A percentile compares a stretch with the other conserved stretches of the same genome.
Conservation (phyloP, 2,888 invertebrate genomes). For the Itoplectis maculator region DNA sequence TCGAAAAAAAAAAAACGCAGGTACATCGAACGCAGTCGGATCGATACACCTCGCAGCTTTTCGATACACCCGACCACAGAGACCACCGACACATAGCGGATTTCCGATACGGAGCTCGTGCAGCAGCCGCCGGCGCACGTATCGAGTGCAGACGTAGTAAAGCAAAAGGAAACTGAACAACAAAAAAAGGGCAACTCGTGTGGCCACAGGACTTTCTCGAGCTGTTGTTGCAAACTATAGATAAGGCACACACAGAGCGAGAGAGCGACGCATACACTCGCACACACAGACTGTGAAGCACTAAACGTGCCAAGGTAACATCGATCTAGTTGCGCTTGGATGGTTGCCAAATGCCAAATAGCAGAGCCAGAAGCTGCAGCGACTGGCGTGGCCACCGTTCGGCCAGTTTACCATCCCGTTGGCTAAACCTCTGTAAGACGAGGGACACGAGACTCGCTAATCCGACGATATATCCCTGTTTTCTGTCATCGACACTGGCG, state of each 20-base stretch:
- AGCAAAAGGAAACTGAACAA: background rate
- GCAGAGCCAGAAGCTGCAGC: slow-evolving; percentile 63
- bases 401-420: slow-evolving; percentile 27
- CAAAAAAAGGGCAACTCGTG: slow-evolving; percentile 40
- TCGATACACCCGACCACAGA: background rate
- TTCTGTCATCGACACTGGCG: slow-evolving; percentile 52
- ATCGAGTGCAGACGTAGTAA: slow-evolving; percentile 31
- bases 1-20: background rate
- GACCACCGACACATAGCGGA: background rate
- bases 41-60: slow-evolving; percentile 27
- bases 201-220: slow-evolving; percentile 47
- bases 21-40: background rate
- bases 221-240: slow-evolving; percentile 52
- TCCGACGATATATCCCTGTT: slow-evolving; percentile 53
- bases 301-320: slow-evolving; percentile 77
- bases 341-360: slow-evolving; percentile 76
- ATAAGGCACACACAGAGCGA: slow-evolving; percentile 63
- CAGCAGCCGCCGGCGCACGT: background rate
- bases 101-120: slow-evolving; percentile 6
- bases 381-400: slow-evolving; percentile 6
- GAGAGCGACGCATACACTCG: background rate
- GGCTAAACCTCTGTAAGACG: slow-evolving; percentile 48
- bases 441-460: slow-evolving; percentile 54
- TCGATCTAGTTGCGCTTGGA: slow-evolving; percentile 81
- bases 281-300: slow-evolving; percentile 53